phyloP scores from a whole-genome alignment of 2,797 vertebrate species.

The Galagoides demidoff region DNA sequence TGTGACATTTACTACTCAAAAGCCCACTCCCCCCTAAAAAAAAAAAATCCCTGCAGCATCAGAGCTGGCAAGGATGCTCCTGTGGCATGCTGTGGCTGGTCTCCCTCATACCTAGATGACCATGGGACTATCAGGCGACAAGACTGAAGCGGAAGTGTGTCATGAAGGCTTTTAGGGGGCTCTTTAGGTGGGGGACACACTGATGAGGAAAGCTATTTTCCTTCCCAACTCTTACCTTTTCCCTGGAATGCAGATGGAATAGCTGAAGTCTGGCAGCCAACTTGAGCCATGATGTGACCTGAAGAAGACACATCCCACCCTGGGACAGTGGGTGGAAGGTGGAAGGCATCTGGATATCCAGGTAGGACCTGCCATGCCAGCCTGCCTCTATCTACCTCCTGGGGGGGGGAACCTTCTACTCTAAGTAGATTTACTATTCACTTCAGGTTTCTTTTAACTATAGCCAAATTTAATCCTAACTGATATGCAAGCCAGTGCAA shows the following conservation, averaged over 20 bases:
- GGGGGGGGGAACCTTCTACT: background rate
- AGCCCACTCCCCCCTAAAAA: background rate
- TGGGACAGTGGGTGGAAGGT: background rate
- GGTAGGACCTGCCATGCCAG: background rate
- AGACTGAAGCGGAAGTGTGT: background rate
- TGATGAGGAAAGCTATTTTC: background rate
- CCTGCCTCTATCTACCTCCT: background rate
- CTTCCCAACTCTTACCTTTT: background rate
- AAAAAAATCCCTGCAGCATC: too few relatives aligned
- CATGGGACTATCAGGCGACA: background rate
- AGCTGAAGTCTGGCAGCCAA: background rate
- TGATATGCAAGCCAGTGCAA: background rate
- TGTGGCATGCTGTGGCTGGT: accelerated
- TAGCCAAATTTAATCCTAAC: background rate
- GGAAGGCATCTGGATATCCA: background rate
- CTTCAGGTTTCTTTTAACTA: background rate
- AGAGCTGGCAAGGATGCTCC: too few relatives aligned
- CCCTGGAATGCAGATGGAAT: background rate
- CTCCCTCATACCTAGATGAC: background rate
- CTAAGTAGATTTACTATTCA: background rate
- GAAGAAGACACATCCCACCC: accelerated
- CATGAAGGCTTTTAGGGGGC: background rate
- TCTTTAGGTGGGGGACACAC: background rate
- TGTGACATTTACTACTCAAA: too few relatives aligned
- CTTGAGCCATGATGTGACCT: background rate